These are phyloP conservation scores for Nezara viridula DNA, from an alignment of 2,888 invertebrate genomes.

Conservation along the genomic window DNA sequence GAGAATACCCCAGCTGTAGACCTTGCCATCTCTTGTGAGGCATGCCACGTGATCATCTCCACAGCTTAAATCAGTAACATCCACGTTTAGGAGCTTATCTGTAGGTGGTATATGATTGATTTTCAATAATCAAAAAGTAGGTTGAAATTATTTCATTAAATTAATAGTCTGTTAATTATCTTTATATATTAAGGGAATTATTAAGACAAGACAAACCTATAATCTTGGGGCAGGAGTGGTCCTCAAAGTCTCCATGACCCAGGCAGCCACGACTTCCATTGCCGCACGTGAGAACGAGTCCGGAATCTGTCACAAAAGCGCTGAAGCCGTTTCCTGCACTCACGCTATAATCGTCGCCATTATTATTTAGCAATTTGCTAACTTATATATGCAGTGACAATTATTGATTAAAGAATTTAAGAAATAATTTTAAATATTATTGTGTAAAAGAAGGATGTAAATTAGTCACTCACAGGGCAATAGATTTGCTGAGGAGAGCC, in stretches of 20 bases:
- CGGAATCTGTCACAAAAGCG: conserved; percentile 77
- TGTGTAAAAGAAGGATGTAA: not conserved
- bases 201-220: conserved; percentile 68
- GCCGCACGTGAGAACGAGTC: conserved; percentile 79
- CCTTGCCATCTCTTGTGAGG: conserved; percentile 74
- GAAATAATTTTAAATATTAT: not conserved
- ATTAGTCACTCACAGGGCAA: conserved; percentile 70
- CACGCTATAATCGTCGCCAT: conserved; percentile 69
- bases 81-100: conserved; percentile 73
- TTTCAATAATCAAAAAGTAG: not conserved
- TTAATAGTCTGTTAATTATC: too few species aligned
- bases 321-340: conserved; percentile 78
- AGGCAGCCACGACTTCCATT: conserved; percentile 75
- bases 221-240: conserved; percentile 73
- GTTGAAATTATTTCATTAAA: too few species aligned
- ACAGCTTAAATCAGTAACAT: conserved; percentile 75
- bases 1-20: conserved; percentile 76
- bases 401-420: too few species aligned
- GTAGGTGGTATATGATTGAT: not conserved
- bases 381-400: too few species aligned
- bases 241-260: conserved; percentile 76
- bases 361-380: not conserved
- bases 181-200: not conserved
- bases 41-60: conserved; percentile 77
- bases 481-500: conserved; percentile 74